Conservation (phyloP, 2,888 invertebrate species). For the Drosophila subquinaria region DNA sequence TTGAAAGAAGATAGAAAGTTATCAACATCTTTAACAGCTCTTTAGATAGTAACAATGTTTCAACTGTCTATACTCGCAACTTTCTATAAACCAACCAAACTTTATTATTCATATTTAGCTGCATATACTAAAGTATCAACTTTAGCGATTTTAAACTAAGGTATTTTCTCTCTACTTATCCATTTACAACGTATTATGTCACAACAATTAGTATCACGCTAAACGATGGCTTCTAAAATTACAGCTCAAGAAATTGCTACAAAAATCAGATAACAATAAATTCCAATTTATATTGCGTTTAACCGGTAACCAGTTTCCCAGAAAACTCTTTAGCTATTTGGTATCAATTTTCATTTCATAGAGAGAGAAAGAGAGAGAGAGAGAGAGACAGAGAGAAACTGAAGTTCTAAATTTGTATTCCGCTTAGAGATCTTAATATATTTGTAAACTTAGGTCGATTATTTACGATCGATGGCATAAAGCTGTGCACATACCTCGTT, state of each 20-base stretch:
- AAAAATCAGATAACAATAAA: constrained; percentile 27
- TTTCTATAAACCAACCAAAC: not conserved
- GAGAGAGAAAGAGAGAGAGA: not conserved
- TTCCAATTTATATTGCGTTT: constrained; percentile 1
- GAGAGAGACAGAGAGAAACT: not conserved
- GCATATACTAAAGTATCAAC: not conserved
- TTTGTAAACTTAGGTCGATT: constrained; percentile 42
- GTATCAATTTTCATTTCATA: constrained; percentile 35
- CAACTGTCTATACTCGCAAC: not conserved
- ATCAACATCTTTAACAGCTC: too few relatives aligned
- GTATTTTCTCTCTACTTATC: not conserved
- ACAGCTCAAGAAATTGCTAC: constrained; percentile 10
- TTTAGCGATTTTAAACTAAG: not conserved
- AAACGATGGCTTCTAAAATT: constrained; percentile 14
- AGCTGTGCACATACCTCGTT: constrained; percentile 32
- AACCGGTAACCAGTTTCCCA: constrained; percentile 12
- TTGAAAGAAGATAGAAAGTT: too few relatives aligned
- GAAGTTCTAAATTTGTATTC: constrained; percentile 52
- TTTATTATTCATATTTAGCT: not conserved
- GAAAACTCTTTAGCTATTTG: not conserved
- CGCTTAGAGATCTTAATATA: constrained; percentile 31
- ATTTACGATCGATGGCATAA: constrained; percentile 51
- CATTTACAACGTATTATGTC: constrained; percentile 6
- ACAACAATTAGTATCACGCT: constrained; percentile 12
- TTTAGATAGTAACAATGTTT: too few relatives aligned